Evolutionary conservation across 2,113 vertebrate genomes (phyloP).

Genomic region (Holacanthus passer): DNA sequence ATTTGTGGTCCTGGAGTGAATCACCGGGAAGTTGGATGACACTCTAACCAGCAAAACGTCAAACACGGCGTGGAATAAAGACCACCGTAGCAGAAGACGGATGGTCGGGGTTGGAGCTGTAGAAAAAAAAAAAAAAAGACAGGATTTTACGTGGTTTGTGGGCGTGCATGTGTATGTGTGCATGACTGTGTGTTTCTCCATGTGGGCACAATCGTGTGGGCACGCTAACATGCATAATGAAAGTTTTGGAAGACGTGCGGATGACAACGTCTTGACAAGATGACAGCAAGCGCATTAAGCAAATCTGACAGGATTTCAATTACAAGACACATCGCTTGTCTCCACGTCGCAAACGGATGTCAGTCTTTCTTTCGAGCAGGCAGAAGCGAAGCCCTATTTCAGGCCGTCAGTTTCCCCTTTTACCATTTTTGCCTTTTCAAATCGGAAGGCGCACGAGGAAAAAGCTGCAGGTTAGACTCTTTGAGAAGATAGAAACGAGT

Average conservation of each 20-base stretch:
- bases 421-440: conserved; percentile 29
- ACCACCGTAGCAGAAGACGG: conserved; percentile 42
- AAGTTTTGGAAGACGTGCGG: conserved; percentile 62
- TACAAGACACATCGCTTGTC: conserved; percentile 66
- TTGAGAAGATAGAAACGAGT: conserved; percentile 40
- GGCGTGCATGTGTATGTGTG: conserved; percentile 37
- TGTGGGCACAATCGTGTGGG: conserved; percentile 61
- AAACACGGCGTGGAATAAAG: conserved; percentile 38
- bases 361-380: conserved; percentile 34
- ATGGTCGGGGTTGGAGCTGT: conserved; percentile 33
- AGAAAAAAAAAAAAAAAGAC: conserved; percentile 40
- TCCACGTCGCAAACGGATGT: conserved; percentile 43
- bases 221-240: conserved; percentile 58
- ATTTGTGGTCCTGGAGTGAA: conserved; percentile 43
- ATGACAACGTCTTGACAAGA: conserved; percentile 65
- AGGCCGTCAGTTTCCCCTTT: conserved; percentile 27
- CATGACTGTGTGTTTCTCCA: conserved; percentile 29
- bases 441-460: neutral
- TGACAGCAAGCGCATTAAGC: conserved; percentile 63
- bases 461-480: conserved; percentile 37
- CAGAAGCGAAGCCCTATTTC: conserved; percentile 48
- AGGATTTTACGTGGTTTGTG: conserved; percentile 49
- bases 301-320: conserved; percentile 76
- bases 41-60: conserved; percentile 46
- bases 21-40: conserved; percentile 54